Conservation (phyloP, 92 coral and sea anemone genomes). For the Porites rus region DNA sequence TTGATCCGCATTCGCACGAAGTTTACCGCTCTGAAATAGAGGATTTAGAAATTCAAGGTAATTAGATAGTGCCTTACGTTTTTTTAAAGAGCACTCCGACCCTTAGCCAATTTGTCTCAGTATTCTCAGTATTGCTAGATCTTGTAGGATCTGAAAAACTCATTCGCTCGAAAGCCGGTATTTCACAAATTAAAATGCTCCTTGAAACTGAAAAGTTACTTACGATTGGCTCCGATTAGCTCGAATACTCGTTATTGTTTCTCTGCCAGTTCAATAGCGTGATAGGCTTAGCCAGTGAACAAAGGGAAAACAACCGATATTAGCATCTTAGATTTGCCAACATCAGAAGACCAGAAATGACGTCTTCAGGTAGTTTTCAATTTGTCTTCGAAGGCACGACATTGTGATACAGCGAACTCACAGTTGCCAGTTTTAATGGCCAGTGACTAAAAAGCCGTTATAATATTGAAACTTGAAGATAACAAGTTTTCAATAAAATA, state of each 20-base stretch:
- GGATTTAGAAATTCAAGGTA: constrained; percentile 87
- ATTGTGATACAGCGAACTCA: not conserved
- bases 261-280: not conserved
- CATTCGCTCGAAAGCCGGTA: not conserved
- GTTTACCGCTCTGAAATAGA: constrained; percentile 68
- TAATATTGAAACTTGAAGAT: constrained; percentile 13
- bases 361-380: not conserved
- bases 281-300: not conserved
- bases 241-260: constrained; percentile 14
- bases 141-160: not conserved
- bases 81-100: not conserved
- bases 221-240: not conserved
- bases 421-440: not conserved
- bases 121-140: not conserved
- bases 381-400: constrained; percentile 15
- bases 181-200: not conserved
- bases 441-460: not conserved
- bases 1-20: constrained; percentile 80
- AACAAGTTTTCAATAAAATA: not conserved
- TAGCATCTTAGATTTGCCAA: not conserved
- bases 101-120: not conserved
- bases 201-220: not conserved
- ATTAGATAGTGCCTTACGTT: not conserved
- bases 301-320: constrained; percentile 11
- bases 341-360: not conserved